Evolutionary conservation across 2,888 invertebrate genomes (phyloP), one percentile per base, ranked within the genome.

Genomic region (Horisme vitalbata): DNA sequence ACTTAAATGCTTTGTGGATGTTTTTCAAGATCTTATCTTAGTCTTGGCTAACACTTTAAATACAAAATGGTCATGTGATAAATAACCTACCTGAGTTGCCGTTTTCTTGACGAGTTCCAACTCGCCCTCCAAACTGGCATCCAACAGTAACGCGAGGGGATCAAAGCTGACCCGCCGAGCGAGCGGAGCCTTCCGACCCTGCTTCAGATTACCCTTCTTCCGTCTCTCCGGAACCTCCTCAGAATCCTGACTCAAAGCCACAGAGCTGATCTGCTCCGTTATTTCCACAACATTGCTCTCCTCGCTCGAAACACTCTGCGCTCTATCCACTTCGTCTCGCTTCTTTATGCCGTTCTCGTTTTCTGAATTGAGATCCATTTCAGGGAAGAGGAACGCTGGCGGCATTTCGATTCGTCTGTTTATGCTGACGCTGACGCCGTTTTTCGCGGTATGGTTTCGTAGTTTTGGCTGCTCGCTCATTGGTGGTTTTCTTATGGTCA

Each of bases 61-160:
- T 2, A n/a, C 8, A 21, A n/a, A 23, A 23, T n/a, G 3, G n/a
- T n/a, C 7, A n/a, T 7, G n/a, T 4, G 23, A 20, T 6, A 6
- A 18, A 15, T 15, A 5, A 18, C 6, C 57, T 70, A 93, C 95
- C 92, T 98, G 96, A 75, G 95, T 93, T 48, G 99, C 98, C 34
- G 98, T 98, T 83, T 97, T 96, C 88, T 95, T 96, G 24, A 99
- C 99, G 57, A 99, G 91, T 73, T 99, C 99, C 72, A 99, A 91
- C 81, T 99, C 99, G 27, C 99, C 99, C 83, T 99, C 99, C 58
- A 99, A 92, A 65, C 99, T 98, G 31, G 99, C 99, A 83, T 99
- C 99, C 68, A 99, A 90, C 34, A 99, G 91, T 35, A 99, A 91
- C 0, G 99, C 99, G 65, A 99, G 91, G 11, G 99, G 99, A 91